A percentile compares a stretch with the other conserved stretches of the same genome.
Conservation (phyloP, 2,113 vertebrate genomes). For the Elachura formosa region DNA sequence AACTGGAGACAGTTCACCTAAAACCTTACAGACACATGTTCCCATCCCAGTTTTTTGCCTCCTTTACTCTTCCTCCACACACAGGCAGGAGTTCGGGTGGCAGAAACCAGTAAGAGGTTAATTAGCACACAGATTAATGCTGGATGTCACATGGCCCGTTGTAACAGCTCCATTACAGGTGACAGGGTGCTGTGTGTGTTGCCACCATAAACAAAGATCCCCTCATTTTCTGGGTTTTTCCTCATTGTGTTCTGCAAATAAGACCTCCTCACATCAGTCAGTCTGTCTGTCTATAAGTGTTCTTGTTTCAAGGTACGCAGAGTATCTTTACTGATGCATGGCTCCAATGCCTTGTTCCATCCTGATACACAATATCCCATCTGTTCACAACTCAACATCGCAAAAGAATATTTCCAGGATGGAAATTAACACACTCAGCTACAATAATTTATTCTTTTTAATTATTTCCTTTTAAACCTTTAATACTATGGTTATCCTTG, state of each 20-base stretch:
- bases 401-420: not conserved
- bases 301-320: not conserved
- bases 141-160: not conserved
- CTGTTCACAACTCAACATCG: not conserved
- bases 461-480: not conserved
- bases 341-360: not conserved
- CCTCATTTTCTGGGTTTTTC: not conserved
- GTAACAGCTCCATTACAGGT: not conserved
- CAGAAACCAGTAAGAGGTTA: not conserved
- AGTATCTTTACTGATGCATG: not conserved
- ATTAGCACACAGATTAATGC: not conserved
- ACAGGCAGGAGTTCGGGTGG: not conserved
- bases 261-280: not conserved
- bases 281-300: not conserved
- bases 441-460: not conserved
- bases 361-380: not conserved
- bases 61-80: not conserved
- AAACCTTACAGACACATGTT: not conserved
- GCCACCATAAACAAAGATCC: not conserved
- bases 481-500: not conserved
- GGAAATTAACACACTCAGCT: not conserved
- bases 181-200: fast-evolving
- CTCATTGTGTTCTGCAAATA: not conserved
- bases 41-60: not conserved
- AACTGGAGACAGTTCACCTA: not conserved